Evolutionary conservation across 2,888 invertebrate species (phyloP), one percentile per base, ranked within the genome.

Genomic region (Sinohyriopsis cumingii): DNA sequence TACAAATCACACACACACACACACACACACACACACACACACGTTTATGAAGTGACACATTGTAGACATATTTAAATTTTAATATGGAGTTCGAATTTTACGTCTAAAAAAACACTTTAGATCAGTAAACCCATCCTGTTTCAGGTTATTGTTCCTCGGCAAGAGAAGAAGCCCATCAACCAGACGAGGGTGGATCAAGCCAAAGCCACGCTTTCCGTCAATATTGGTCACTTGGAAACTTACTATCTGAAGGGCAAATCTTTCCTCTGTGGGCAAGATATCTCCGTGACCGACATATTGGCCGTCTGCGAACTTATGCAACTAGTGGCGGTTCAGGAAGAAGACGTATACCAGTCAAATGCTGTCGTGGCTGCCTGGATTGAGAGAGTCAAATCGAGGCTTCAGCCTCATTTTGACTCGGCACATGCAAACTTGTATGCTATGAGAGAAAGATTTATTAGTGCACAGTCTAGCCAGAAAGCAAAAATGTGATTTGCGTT

Each of bases 231-330:
- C 61, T 59, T 89, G 6, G 88, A 86, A 55, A 72, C 61, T 5
- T 81, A 83, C 60, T 89, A 81, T 72, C 78, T 89, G 53, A 80
- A 78, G 56, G 71, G 77, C 54, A 77, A 77, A 3, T 64, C 63
- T 25, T 89, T 81, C 69, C 67, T 89, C 1, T 70, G 74, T 61
- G 85, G 86, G 1, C 62, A 83, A 28, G 82, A 84, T 15, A 79
- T 88, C 24, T 81, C 85, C 1, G 77, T 88, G 1, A 88, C 87
- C 25, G 89, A 89, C 72, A 63, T 89, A 0, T 78, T 87, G 24
- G 84, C 82, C 2, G 76, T 83, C 18, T 88, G 86, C 68, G 89
- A 89, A 66, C 73, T 88, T 65, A 79, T 82, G 81, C 88, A 89
- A 75, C 77, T 87, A 7, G 69, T 79, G 25, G 82, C 78, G 1